Base-by-base conservation (phyloP, 2,888 invertebrate species). In the Thyatira batis region DNA sequence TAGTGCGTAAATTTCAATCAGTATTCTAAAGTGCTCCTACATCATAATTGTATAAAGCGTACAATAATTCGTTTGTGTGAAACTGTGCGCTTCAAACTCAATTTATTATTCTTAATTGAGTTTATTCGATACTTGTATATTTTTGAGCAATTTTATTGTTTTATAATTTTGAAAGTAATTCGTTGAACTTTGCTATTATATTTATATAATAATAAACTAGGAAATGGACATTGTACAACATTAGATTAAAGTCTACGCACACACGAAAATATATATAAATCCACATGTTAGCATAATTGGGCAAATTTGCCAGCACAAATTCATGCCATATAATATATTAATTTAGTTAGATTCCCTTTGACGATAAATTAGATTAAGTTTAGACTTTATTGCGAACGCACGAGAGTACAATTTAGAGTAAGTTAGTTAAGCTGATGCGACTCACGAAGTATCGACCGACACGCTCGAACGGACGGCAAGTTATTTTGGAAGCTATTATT, bases 341-440 rank as follows among this genome's bases (percentile, higher is more conserved):
- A 71, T 67, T 61, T 66, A 71, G 71, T 64, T 65, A 61, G 70
- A 69, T 62, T 58, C 57, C 57, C 55, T 67, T 69, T 70, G 70
- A 64, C 58, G 53, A 65, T 61, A 60, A 53, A n/a, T 39, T 54
- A 48, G 33, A 45, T 49, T 50, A 33, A 21, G 50, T 33, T 52
- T 52, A 45, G 60, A 70, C 66, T 52, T 69, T 68, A 58, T 57
- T 57, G 64, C 65, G 74, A 78, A 80, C 76, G 80, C 81, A 82
- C 80, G 76, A 85, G 60, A 86, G 90, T 90, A 90, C 90, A 90
- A 90, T 77, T 76, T 89, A 89, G 86, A 49, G 53, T 87, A 83
- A 87, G 85, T 76, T 82, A 50, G 25, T 51, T 51, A 28, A 69
- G 65, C 57, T 63, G 13, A 63, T 61, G 63, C 61, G 63, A 65